Percentiles rank a stretch among this genome's conserved stretches.
phyloP scores from a whole-genome alignment of 2,797 vertebrate genomes.

The Aldrovandia affinis region DNA sequence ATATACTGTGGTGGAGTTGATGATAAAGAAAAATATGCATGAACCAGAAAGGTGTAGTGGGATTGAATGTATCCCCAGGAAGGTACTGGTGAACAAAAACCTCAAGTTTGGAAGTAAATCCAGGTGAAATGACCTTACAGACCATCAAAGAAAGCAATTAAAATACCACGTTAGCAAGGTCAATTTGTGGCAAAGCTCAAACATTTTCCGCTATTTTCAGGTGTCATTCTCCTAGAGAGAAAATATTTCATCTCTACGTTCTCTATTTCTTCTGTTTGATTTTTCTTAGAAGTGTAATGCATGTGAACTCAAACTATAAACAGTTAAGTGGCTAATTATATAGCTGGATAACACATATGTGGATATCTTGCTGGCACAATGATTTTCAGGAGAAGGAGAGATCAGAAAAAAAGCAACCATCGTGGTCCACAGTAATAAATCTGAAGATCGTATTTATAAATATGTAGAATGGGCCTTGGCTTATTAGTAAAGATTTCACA shows the following conservation, averaged over 20 bases:
- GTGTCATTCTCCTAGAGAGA: not conserved
- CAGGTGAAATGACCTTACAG: not conserved
- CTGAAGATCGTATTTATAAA: not conserved
- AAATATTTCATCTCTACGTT: no score
- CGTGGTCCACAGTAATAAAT: not conserved
- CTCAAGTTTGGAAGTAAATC: not conserved
- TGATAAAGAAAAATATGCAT: not conserved
- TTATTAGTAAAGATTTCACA: not conserved
- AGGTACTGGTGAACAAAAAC: not conserved
- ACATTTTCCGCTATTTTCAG: not conserved
- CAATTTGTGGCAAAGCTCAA: not conserved
- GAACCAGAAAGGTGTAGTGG: not conserved
- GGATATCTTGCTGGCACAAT: not conserved
- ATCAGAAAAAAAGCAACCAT: not conserved
- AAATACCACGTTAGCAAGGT: not conserved
- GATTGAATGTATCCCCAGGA: not conserved
- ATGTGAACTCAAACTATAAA: not conserved
- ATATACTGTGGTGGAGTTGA: not conserved
- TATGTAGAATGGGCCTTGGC: not conserved
- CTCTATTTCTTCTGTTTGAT: not conserved
- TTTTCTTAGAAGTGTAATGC: not conserved
- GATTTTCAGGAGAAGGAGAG: not conserved
- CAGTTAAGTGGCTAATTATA: not conserved
- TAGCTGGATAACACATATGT: no score
- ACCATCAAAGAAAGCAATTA: not conserved